Base-by-base conservation (phyloP, 2,797 vertebrate genomes). In the Eospalax fontanierii region DNA sequence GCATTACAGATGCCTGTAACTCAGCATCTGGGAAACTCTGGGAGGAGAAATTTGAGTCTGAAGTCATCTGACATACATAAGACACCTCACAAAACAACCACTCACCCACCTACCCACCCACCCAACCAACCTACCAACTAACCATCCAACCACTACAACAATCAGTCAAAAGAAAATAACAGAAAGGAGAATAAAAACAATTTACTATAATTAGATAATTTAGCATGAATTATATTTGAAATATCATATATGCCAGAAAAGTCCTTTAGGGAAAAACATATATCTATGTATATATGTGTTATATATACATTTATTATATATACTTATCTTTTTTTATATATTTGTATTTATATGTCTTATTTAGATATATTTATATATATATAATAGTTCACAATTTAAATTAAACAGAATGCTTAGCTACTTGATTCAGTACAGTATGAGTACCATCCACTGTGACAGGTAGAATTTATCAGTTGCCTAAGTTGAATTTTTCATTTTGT, bases 401-500 rank as follows among this genome's bases (percentile, higher is more conserved):
- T 9, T 73, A 10, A 86, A 26, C 2, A 80, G 30, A 86, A 76
- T 81, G 18, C 38, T 68, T 90, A 65, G 28, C 7, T 85, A 19
- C 26, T 88, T 84, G n/a, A 30, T 82, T 63, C 19, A 57, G 10
- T 84, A 38, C 10, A 90, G n/a, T 50, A 59, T 71, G 30, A 68
- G 54, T 88, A 8, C 11, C 70, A 3, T 71, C 16, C 15, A 24
- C 12, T 84, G 33, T 65, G 66, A 50, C 71, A 38, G 18, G 5
- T 86, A 46, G 80, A 93, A 91, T 90, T 59, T 63, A 71, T 43
- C 33, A 83, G 57, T 79, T 93, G 71, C n/a, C 26, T 50, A 43
- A 16, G 54, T 19, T 63, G 33, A 95, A 76, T 76, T 94, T 96
- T 94, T 65, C n/a, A 92, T 88, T 92, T 95, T 96, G 26, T 93